Conservation (phyloP, 2,797 vertebrate genomes). For the Serranus cabrilla region DNA sequence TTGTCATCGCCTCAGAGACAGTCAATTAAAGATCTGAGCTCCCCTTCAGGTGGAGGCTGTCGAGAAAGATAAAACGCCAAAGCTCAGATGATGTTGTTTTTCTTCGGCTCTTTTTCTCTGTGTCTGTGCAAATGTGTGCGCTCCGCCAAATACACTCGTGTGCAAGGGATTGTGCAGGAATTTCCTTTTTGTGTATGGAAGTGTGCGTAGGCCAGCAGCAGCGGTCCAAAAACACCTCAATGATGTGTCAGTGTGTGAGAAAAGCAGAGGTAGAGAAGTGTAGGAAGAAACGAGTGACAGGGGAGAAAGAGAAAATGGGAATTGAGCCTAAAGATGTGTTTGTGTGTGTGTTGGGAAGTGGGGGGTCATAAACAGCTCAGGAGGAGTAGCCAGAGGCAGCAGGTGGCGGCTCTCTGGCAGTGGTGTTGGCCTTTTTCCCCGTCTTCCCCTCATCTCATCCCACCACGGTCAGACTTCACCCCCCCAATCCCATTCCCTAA, state of each 20-base stretch:
- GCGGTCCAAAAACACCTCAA: slow-evolving; percentile 48
- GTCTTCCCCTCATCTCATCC: slow-evolving; percentile 39
- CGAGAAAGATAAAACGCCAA: slow-evolving; percentile 54
- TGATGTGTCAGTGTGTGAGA: slow-evolving; percentile 46
- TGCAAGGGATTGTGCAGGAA: slow-evolving; percentile 9
- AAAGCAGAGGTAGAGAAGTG: slow-evolving; percentile 15
- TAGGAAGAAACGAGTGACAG: slow-evolving; percentile 37
- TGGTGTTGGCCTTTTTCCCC: slow-evolving; percentile 46
- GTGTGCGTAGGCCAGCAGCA: slow-evolving; percentile 33
- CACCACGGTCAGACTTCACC: slow-evolving; percentile 26
- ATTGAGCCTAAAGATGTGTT: slow-evolving; percentile 43
- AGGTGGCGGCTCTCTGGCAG: slow-evolving; percentile 54
- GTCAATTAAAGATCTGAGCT: slow-evolving; percentile 76
- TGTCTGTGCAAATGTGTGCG: slow-evolving; percentile 16
- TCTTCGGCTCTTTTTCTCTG: slow-evolving; percentile 31
- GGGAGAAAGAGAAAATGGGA: slow-evolving; percentile 40
- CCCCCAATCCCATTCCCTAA: slow-evolving; percentile 31
- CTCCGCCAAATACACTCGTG: slow-evolving; percentile 13
- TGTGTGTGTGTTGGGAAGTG: slow-evolving; percentile 26
- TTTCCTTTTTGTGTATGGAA: background rate
- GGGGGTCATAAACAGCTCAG: slow-evolving; percentile 50
- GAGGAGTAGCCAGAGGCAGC: slow-evolving; percentile 37
- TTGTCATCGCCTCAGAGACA: slow-evolving; percentile 54
- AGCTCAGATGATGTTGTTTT: slow-evolving; percentile 50
- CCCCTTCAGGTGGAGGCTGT: slow-evolving; percentile 58